Percentiles rank a stretch among this genome's conserved stretches.
Conservation (phyloP, 2,113 vertebrate genomes). For the Probosciger aterrimus region DNA sequence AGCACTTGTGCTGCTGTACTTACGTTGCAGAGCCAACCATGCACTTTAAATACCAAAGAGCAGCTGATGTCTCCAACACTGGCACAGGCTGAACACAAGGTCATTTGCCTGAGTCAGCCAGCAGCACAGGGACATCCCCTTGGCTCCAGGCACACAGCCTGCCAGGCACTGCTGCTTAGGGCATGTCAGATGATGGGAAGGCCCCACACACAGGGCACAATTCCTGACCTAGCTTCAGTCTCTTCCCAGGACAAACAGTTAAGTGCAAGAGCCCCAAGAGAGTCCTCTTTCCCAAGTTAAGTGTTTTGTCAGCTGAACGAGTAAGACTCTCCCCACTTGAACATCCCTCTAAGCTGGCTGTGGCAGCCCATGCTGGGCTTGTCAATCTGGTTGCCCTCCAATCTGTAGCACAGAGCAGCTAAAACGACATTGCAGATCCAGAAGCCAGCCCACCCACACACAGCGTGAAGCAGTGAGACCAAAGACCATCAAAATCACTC, state of each 20-base stretch:
- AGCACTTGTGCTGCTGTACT: neutral
- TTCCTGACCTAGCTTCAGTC: fast-evolving
- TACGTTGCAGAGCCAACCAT: neutral
- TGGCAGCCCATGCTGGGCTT: neutral
- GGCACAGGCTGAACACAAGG: neutral
- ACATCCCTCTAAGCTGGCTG: neutral
- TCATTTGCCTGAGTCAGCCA: neutral
- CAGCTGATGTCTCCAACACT: neutral
- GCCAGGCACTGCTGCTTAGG: fast-evolving
- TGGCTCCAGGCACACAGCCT: neutral
- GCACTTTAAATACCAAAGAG: neutral
- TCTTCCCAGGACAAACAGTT: neutral
- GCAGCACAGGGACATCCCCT: neutral
- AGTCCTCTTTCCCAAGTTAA: neutral
- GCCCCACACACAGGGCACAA: neutral
- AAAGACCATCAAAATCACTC: neutral
- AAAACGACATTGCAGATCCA: neutral
- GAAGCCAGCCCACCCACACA: neutral
- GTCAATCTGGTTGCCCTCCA: neutral
- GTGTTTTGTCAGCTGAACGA: neutral
- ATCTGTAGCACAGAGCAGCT: neutral
- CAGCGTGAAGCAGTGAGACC: neutral
- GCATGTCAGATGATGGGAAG: fast-evolving
- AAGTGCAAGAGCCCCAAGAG: neutral
- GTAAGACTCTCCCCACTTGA: neutral